phyloP scores from a whole-genome alignment of 2,113 vertebrate species.

The Fregetta grallaria region DNA sequence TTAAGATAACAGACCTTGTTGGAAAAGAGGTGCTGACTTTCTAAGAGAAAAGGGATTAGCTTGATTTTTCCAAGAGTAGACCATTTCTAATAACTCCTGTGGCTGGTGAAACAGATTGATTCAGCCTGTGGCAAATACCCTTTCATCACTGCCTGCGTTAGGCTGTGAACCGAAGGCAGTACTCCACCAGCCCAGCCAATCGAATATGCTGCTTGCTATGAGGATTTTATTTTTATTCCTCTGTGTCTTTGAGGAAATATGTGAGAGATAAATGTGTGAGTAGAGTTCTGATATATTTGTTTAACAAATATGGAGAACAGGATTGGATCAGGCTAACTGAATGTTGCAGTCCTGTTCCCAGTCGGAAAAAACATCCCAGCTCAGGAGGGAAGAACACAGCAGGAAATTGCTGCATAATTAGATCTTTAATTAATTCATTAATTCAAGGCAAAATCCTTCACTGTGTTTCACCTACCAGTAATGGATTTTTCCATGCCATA shows the following conservation, averaged over 20 bases:
- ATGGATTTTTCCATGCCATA: neutral
- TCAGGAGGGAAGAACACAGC: neutral
- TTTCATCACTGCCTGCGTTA: neutral
- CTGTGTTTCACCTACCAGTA: neutral
- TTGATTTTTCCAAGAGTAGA: neutral
- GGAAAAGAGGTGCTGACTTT: neutral
- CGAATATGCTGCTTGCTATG: neutral
- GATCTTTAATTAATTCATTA: neutral
- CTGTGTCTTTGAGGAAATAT: neutral
- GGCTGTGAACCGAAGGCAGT: neutral
- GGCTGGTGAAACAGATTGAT: neutral
- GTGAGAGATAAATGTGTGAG: neutral
- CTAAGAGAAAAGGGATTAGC: neutral
- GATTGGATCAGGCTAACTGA: neutral
- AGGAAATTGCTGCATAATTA: neutral
- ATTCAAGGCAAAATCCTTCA: neutral
- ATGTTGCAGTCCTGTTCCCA: neutral
- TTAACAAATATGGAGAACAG: neutral
- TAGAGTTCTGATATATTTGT: neutral
- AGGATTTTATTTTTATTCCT: neutral
- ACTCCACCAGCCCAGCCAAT: neutral
- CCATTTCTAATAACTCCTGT: neutral
- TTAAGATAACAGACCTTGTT: neutral
- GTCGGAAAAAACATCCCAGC: neutral
- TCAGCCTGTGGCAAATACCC: neutral